These are phyloP conservation scores for Cyaniris semiargus DNA, from an alignment of 2,888 invertebrate species.

Conservation along the genomic window DNA sequence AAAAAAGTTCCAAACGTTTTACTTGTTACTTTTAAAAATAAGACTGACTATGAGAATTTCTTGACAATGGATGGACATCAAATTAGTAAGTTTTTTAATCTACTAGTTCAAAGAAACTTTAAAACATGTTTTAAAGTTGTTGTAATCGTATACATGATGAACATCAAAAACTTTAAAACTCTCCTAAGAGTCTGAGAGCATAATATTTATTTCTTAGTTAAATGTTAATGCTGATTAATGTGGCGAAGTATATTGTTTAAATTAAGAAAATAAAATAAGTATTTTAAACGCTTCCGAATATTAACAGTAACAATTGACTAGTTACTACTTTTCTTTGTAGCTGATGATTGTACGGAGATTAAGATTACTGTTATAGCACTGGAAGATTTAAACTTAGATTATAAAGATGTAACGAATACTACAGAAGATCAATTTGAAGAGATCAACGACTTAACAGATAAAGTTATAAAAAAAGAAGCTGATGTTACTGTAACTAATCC, in stretches of 20 bases:
- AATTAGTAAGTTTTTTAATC: slow-evolving; percentile 11
- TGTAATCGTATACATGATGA: too few species aligned
- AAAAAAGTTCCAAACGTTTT: slow-evolving; percentile 24
- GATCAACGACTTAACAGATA: neutral
- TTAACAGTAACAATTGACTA: neutral
- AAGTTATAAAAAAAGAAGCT: neutral
- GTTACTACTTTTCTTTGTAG: neutral
- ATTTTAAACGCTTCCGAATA: slow-evolving; percentile 4
- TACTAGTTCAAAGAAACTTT: neutral
- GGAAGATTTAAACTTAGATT: neutral
- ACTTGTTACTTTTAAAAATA: slow-evolving; percentile 23
- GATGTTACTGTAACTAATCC: neutral
- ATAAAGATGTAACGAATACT: neutral
- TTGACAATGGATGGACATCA: neutral
- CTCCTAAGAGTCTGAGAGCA: too few species aligned
- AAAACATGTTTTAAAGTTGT: too few species aligned
- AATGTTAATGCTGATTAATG: too few species aligned
- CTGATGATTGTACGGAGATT: neutral
- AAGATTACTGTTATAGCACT: neutral
- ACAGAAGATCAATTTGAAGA: neutral
- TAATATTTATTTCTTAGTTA: too few species aligned
- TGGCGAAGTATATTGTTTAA: too few species aligned
- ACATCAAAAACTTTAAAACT: too few species aligned
- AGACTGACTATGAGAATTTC: slow-evolving; percentile 28
- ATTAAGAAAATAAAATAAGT: neutral